Evolutionary conservation across 1,140 invertebrate species (phyloP).

Genomic region (Artemia franciscana): DNA sequence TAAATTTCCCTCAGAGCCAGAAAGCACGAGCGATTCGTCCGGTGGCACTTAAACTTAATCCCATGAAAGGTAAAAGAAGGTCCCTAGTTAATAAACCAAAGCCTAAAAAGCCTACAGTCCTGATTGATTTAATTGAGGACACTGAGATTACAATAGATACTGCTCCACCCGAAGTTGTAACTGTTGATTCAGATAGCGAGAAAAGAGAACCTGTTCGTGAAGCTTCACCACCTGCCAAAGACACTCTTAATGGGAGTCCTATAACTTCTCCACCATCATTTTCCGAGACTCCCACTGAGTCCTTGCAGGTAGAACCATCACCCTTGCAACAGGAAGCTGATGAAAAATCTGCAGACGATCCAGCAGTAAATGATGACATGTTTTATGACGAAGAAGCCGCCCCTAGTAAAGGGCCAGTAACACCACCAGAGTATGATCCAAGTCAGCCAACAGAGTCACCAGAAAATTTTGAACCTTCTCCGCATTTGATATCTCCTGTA

Average conservation of each 20-base stretch:
- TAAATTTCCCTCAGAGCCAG: conserved; percentile 39
- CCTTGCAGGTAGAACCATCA: not conserved
- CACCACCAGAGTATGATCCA: conserved; percentile 42
- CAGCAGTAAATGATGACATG: conserved; percentile 10
- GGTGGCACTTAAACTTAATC: not conserved
- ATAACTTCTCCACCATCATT: conserved; percentile 11
- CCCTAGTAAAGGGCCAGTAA: conserved; percentile 11
- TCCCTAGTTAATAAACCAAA: not conserved
- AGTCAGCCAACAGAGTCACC: conserved; percentile 64
- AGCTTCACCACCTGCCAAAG: conserved; percentile 12
- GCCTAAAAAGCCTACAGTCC: conserved; percentile 34
- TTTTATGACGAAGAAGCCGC: conserved; percentile 11
- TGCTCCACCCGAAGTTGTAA: conserved; percentile 49
- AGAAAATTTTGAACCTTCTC: conserved; percentile 7
- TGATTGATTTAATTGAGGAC: conserved; percentile 49
- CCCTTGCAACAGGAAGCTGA: not conserved
- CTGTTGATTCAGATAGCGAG: conserved; percentile 55
- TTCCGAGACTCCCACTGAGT: not conserved
- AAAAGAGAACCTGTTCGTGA: conserved; percentile 23
- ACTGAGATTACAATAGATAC: conserved; percentile 18
- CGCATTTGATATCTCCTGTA: conserved; percentile 8
- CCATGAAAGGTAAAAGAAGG: conserved; percentile 2
- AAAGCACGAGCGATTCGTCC: not conserved
- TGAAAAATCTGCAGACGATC: not conserved
- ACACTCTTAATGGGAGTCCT: not conserved